Evolutionary conservation across 2,113 vertebrate species (phyloP).

Genomic region (Salvelinus fontinalis): DNA sequence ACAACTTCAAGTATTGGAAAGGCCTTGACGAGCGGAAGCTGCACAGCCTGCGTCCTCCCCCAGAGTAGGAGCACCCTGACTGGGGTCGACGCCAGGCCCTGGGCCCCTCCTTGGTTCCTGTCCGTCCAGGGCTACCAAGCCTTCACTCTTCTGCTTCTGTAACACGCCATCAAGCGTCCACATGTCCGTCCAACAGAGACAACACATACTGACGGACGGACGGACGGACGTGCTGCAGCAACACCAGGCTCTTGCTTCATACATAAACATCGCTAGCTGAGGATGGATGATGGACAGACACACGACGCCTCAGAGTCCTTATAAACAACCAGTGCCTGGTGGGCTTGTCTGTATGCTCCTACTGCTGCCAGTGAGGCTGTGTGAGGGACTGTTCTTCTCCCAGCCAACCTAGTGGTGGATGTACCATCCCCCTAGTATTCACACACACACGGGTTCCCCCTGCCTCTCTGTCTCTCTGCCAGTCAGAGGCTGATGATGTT

Average conservation of each 20-base stretch:
- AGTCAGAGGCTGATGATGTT: slow-evolving; percentile 50
- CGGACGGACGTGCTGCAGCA: slow-evolving; percentile 30
- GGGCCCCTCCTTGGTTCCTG: slow-evolving; percentile 23
- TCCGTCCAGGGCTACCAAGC: slow-evolving; percentile 48
- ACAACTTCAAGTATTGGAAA: slow-evolving; percentile 99
- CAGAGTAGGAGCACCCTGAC: slow-evolving; percentile 70
- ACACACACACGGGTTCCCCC: slow-evolving; percentile 33
- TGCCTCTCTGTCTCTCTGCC: slow-evolving; percentile 1
- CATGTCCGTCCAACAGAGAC: slow-evolving; percentile 51
- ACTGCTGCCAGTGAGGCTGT: slow-evolving; percentile 52
- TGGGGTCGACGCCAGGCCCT: slow-evolving; percentile 46
- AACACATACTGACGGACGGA: slow-evolving; percentile 45
- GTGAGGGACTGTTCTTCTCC: slow-evolving; percentile 49
- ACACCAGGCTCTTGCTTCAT: slow-evolving; percentile 25
- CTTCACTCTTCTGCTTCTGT: slow-evolving; percentile 59
- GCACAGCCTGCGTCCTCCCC: slow-evolving; percentile 85
- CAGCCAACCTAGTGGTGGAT: slow-evolving; percentile 42
- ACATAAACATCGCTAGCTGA: slow-evolving; percentile 41
- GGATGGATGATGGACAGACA: slow-evolving; percentile 24
- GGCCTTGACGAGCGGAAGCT: slow-evolving; percentile 87
- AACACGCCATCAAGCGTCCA: slow-evolving; percentile 53
- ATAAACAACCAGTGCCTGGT: slow-evolving; percentile 59
- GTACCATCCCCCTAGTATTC: slow-evolving; percentile 39
- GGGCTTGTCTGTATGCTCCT: slow-evolving; percentile 37
- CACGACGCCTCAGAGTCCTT: slow-evolving; percentile 44